These are phyloP conservation scores for Cecidostiba fungosa DNA, from an alignment of 2,888 invertebrate genomes.

Conservation along the genomic window DNA sequence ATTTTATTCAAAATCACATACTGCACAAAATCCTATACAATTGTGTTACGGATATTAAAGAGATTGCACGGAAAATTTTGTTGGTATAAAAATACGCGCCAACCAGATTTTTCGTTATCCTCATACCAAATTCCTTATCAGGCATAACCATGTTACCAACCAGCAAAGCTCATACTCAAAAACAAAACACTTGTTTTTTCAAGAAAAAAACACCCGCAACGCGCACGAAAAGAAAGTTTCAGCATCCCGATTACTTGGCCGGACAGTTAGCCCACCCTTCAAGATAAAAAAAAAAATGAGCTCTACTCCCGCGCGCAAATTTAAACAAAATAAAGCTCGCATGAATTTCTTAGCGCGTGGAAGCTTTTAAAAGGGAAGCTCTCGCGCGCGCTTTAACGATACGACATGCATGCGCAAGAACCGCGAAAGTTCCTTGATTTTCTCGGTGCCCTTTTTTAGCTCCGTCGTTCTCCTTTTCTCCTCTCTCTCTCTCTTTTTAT, in stretches of 20 bases:
- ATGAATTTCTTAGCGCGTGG: background rate
- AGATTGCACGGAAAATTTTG: no score
- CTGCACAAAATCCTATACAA: no score
- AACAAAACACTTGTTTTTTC: no score
- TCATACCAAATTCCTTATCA: no score
- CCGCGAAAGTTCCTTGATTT: slow-evolving; percentile 29
- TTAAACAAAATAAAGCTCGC: slow-evolving; percentile 6
- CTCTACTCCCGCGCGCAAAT: background rate
- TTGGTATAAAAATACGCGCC: no score
- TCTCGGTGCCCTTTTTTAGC: background rate
- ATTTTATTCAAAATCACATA: no score
- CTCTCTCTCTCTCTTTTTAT: background rate
- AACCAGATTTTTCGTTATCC: no score
- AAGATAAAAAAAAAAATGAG: background rate
- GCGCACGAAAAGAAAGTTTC: background rate
- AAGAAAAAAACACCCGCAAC: background rate
- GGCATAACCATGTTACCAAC: no score
- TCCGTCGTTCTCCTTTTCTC: background rate
- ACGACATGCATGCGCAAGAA: slow-evolving; percentile 33
- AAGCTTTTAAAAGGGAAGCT: slow-evolving; percentile 5
- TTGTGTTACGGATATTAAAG: no score
- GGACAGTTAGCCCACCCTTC: background rate
- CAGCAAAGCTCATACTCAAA: no score
- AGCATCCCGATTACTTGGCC: background rate
- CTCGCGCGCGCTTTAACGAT: slow-evolving; percentile 17